Evolutionary conservation across 92 coral and sea anemone genomes (phyloP).

Genomic region (Porites lobata): DNA sequence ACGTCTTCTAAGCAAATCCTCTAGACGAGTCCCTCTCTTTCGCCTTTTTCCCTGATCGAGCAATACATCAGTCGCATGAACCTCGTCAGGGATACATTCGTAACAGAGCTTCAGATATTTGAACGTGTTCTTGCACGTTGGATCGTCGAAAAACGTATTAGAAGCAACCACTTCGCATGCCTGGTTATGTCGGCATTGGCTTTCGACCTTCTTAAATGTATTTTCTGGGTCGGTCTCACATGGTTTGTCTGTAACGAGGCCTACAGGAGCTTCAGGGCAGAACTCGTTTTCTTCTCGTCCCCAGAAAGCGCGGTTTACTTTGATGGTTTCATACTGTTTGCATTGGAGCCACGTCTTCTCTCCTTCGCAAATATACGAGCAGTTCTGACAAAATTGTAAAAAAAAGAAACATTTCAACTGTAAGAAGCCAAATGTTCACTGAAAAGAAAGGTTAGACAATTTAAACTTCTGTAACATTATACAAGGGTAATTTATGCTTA

Average conservation of each 20-base stretch:
- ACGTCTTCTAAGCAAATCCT: constrained; percentile 71
- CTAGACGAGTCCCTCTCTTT: constrained; percentile 89
- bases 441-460: too few species aligned
- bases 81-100: constrained; percentile 93
- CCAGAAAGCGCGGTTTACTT: constrained; percentile 95
- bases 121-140: constrained; percentile 93
- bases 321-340: constrained; percentile 90
- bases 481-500: too few species aligned
- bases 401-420: neutral
- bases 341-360: constrained; percentile 97
- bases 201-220: constrained; percentile 86
- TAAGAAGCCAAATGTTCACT: too few species aligned
- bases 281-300: constrained; percentile 96
- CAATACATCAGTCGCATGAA: constrained; percentile 82
- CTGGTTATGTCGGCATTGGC: constrained; percentile 92
- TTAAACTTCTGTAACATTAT: too few species aligned
- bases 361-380: constrained; percentile 97
- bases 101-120: constrained; percentile 96
- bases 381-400: constrained; percentile 67
- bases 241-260: constrained; percentile 83
- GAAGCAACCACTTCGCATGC: constrained; percentile 99
- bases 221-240: constrained; percentile 94
- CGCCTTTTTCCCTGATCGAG: constrained; percentile 75
- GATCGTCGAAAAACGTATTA: constrained; percentile 95
- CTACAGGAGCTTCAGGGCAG: constrained; percentile 89